Conservation (phyloP, 1,140 invertebrate genomes). For the Drosophila kanapiae region DNA sequence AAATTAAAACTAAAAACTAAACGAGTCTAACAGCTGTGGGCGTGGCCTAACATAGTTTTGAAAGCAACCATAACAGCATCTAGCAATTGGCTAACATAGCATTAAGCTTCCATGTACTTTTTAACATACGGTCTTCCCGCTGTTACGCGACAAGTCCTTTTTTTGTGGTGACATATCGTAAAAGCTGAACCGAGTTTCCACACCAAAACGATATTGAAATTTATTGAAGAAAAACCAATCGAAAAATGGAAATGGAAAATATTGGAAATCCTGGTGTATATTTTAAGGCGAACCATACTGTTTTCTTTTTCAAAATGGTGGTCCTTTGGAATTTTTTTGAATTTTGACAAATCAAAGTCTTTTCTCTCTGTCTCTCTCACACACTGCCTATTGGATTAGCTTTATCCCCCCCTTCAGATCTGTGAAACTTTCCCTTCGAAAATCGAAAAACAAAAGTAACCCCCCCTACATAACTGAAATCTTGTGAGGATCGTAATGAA, state of each 20-base stretch:
- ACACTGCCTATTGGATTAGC: conserved; percentile 30
- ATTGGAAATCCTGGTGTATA: conserved; percentile 25
- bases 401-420: conserved; percentile 4
- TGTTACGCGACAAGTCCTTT: conserved; percentile 26
- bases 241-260: conserved; percentile 20
- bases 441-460: not conserved
- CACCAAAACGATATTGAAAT: conserved; percentile 17
- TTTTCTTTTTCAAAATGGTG: conserved; percentile 4
- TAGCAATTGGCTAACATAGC: conserved; percentile 62
- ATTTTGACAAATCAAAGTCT: conserved; percentile 26
- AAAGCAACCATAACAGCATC: conserved; percentile 51
- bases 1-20: conserved; percentile 15
- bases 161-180: conserved; percentile 49
- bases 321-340: conserved; percentile 23
- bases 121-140: conserved; percentile 44
- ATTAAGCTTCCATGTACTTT: conserved; percentile 46
- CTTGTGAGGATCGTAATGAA: conserved; percentile 53
- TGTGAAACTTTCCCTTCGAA: conserved; percentile 12
- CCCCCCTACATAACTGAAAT: conserved; percentile 25
- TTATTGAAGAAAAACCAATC: conserved; percentile 10
- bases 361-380: conserved; percentile 23
- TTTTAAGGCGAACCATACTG: conserved; percentile 31
- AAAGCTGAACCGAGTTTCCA: conserved; percentile 34
- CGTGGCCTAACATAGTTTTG: conserved; percentile 27
- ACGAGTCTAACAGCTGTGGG: conserved; percentile 76